Percentiles rank a stretch among this genome's conserved stretches.
phyloP scores from a whole-genome alignment of 1,140 invertebrate species.

The Sycophila sp. region DNA sequence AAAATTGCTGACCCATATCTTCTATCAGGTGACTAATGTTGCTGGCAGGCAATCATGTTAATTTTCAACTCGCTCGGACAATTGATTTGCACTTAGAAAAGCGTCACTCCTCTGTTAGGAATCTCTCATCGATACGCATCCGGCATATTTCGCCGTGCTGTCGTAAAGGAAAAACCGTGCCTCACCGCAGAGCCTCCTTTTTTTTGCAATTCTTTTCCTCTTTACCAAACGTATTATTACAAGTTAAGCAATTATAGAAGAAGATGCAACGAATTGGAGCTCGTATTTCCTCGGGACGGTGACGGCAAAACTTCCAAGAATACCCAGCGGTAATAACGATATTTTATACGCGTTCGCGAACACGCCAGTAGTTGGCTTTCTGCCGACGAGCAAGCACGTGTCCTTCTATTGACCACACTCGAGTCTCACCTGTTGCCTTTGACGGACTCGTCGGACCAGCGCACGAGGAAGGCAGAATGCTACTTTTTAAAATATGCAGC shows the following conservation, averaged over 20 bases:
- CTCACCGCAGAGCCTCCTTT: not conserved
- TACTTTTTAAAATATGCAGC: too few species aligned
- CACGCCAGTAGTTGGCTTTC: too few species aligned
- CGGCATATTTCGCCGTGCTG: not conserved
- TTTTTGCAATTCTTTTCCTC: not conserved
- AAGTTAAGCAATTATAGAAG: not conserved
- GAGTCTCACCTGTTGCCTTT: conserved; percentile 26
- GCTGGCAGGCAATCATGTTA: too few species aligned
- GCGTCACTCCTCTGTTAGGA: too few species aligned
- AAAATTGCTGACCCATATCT: too few species aligned
- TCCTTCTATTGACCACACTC: conserved; percentile 3
- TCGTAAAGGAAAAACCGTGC: not conserved
- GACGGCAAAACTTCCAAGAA: not conserved
- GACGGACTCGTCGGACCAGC: not conserved
- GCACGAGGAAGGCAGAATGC: too few species aligned
- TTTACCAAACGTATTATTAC: not conserved
- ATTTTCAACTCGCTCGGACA: not conserved
- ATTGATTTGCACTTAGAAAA: not conserved
- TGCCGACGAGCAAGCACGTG: not conserved
- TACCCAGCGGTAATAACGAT: not conserved
- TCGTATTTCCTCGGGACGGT: not conserved
- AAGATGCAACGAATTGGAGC: not conserved
- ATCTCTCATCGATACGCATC: not conserved
- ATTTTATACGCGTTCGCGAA: not conserved
- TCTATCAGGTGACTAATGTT: too few species aligned